Conservation (phyloP, 1,140 invertebrate genomes). For the Drosophila biarmipes region DNA sequence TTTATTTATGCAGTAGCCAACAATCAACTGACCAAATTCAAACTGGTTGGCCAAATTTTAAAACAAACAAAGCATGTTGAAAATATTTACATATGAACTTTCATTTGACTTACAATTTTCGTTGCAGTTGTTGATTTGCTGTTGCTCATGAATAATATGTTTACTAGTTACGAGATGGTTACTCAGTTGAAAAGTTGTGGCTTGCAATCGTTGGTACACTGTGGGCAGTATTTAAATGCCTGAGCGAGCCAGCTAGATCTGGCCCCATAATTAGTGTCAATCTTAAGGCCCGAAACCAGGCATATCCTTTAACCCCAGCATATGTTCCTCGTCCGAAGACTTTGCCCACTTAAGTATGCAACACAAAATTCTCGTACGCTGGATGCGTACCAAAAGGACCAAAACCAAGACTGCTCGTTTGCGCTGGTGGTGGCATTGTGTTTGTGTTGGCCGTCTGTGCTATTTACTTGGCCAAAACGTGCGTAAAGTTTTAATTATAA, state of each 20-base stretch:
- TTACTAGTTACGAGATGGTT: constrained; percentile 24
- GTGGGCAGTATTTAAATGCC: not conserved
- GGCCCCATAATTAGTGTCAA: constrained; percentile 56
- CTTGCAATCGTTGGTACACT: not conserved
- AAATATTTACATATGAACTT: constrained; percentile 79
- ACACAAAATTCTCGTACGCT: constrained; percentile 69
- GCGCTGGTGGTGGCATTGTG: constrained; percentile 26
- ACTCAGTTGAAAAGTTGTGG: constrained; percentile 4
- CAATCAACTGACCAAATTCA: constrained; percentile 69
- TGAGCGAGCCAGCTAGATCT: constrained; percentile 3
- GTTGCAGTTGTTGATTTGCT: constrained; percentile 35
- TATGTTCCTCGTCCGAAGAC: constrained; percentile 28
- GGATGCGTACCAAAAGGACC: constrained; percentile 63
- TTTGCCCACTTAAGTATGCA: constrained; percentile 75
- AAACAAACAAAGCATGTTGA: constrained; percentile 64
- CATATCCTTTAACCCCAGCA: constrained; percentile 6
- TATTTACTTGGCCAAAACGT: constrained; percentile 81
- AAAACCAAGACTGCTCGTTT: constrained; percentile 46
- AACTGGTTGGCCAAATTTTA: constrained; percentile 56
- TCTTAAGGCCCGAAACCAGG: constrained; percentile 6
- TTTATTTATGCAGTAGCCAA: constrained; percentile 40
- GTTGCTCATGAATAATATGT: constrained; percentile 54
- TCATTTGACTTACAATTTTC: constrained; percentile 51
- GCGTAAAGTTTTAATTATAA: constrained; percentile 81
- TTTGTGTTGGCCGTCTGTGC: constrained; percentile 41